These are phyloP conservation scores for Microcebus tavaratra DNA, from an alignment of 2,113 vertebrate species.

Conservation along the genomic window DNA sequence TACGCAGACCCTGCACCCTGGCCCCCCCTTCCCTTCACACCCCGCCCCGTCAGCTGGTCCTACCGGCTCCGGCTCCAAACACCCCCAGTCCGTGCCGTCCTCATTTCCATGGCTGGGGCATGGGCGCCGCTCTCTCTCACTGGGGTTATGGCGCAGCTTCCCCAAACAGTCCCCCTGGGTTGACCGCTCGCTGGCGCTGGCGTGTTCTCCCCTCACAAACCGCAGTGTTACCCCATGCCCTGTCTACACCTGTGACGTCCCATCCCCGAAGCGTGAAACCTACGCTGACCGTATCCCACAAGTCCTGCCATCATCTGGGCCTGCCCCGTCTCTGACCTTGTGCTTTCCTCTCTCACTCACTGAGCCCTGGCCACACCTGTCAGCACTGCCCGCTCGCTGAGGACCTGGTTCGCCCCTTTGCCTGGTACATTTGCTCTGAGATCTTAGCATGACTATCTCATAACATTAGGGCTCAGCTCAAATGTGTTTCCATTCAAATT, in stretches of 20 bases:
- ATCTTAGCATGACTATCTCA: background rate
- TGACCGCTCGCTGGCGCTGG: background rate
- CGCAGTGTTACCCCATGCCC: fast-evolving
- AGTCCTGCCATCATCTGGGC: background rate
- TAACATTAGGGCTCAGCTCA: background rate
- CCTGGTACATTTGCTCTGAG: background rate
- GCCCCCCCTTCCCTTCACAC: background rate
- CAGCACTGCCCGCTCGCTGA: background rate
- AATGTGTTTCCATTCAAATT: background rate
- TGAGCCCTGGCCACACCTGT: background rate
- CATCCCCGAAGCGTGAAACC: background rate
- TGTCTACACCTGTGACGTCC: background rate
- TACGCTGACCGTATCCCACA: background rate
- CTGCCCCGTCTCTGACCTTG: background rate
- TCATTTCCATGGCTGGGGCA: background rate
- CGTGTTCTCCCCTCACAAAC: background rate
- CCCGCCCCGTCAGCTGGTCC: background rate
- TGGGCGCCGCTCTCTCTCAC: background rate
- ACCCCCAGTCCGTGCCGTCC: background rate
- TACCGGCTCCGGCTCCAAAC: background rate
- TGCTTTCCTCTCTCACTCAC: background rate
- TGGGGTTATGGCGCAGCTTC: background rate
- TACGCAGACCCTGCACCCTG: background rate
- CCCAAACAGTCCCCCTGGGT: background rate
- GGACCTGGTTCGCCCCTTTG: background rate